Evolutionary conservation across 2,113 vertebrate genomes (phyloP), one percentile per base, ranked within the genome.

Genomic region (Oxyura jamaicensis): DNA sequence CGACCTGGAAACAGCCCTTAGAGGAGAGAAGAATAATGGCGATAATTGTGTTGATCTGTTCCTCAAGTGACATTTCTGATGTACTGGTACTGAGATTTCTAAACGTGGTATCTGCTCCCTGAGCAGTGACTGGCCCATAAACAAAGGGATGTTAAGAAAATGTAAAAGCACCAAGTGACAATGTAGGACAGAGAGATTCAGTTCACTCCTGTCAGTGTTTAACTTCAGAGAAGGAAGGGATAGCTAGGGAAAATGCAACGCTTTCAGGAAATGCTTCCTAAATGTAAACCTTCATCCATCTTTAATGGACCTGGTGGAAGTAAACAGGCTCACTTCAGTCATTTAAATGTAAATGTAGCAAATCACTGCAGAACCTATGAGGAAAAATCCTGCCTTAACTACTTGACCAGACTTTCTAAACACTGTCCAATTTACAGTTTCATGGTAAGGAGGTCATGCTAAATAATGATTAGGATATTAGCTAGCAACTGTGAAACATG

Each of bases 1-100:
- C 42, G 39, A 96, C 93, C 96, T 96, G 96, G 87, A 96, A 97
- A 96, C 50, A 86, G 63, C 93, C 89, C 83, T 96, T 94, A 86
- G 93, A 97, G 92, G n/a, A 94, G 88, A 63, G 26, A 91, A 94
- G 67, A 93, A 83, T 83, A 93, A 97, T 89, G 85, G 76, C 0
- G 3, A 82, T 88, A 93, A 91, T 93, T 67, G 69, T 71, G 86
- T 84, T 90, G 76, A 91, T 97, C 82, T 84, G 69, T 80, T 96
- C 80, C 88, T 91, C 93, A 59, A 69, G 82, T 95, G 95, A 85
- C 89, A 96, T 92, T 97, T 90, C 88, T 66, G 56, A 83, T 50
- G 52, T 85, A 91, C 31, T 53, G 33, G 33, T 63, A 56, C 23
- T 1, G 19, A 88, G 35, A n/a, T 75, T 82, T 93, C 73, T 67